Evolutionary conservation across 2,113 vertebrate species (phyloP).

Genomic region (Diadophis punctatus): DNA sequence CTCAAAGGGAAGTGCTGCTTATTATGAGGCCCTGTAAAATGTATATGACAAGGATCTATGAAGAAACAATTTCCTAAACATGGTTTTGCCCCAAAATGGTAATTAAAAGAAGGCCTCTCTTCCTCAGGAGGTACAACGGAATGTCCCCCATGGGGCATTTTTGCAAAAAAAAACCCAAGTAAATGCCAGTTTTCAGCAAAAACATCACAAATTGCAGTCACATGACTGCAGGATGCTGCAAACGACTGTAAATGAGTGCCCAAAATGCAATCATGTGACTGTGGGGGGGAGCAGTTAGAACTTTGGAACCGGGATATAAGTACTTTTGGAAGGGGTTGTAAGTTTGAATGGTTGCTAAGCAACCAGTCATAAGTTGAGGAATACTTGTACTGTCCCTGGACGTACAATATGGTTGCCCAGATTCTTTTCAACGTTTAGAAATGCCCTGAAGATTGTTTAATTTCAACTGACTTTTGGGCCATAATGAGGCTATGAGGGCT

Average conservation of each 20-base stretch:
- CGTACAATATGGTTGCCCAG: not conserved
- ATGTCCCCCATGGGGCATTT: not conserved
- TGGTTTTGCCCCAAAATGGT: not conserved
- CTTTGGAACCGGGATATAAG: not conserved
- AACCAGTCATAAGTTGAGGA: not conserved
- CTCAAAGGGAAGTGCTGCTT: not conserved
- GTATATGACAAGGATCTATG: not conserved
- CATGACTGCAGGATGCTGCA: not conserved
- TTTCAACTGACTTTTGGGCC: not conserved
- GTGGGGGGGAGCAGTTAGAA: not conserved
- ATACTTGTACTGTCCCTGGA: not conserved
- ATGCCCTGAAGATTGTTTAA: not conserved
- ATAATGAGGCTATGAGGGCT: not conserved
- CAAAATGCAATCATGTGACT: not conserved
- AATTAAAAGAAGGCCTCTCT: not conserved
- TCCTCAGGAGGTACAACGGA: not conserved
- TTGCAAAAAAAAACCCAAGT: not conserved
- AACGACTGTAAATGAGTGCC: not conserved
- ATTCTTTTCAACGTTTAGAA: not conserved
- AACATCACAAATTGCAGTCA: not conserved
- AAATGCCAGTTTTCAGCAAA: not conserved
- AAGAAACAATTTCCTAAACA: not conserved
- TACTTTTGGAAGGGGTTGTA: not conserved
- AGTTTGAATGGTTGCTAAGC: not conserved
- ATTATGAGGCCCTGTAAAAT: not conserved